Conservation (phyloP, 2,113 vertebrate species). For the Corydoras sp. region DNA sequence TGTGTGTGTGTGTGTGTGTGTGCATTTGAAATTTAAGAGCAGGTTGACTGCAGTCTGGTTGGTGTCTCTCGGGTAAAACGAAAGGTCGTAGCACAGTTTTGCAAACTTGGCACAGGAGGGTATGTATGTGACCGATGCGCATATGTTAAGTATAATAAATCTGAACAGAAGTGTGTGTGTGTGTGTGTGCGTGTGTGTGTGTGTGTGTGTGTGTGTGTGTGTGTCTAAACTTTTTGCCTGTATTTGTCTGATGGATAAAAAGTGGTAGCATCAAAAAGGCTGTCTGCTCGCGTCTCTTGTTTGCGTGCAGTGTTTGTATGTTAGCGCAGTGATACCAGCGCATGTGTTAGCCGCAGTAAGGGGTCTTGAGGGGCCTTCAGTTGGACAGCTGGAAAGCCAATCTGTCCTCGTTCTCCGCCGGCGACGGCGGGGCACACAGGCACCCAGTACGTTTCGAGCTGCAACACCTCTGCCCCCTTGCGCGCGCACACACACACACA, state of each 20-base stretch:
- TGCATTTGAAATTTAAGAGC: background rate
- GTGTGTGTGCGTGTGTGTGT: slow-evolving; percentile 15
- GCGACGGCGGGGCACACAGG: slow-evolving; percentile 41
- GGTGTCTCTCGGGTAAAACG: slow-evolving; percentile 21
- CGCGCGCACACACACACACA: slow-evolving; percentile 28
- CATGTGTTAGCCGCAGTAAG: slow-evolving; percentile 71
- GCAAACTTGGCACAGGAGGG: slow-evolving; percentile 25
- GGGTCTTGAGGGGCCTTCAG: slow-evolving; percentile 57
- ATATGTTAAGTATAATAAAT: slow-evolving; percentile 15
- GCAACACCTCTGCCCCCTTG: slow-evolving; percentile 59
- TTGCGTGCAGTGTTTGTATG: slow-evolving; percentile 19
- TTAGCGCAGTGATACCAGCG: slow-evolving; percentile 47
- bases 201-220: slow-evolving; percentile 10
- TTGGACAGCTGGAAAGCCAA: slow-evolving; percentile 73
- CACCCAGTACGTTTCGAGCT: slow-evolving; percentile 36
- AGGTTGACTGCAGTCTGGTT: slow-evolving; percentile 17
- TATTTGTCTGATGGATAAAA: slow-evolving; percentile 41
- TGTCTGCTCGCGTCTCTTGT: slow-evolving; percentile 2
- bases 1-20: slow-evolving; percentile 11
- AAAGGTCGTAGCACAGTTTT: slow-evolving; percentile 20
- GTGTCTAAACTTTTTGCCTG: slow-evolving; percentile 5
- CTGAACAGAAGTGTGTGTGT: slow-evolving; percentile 13
- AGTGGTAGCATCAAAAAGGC: slow-evolving; percentile 48
- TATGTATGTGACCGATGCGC: slow-evolving; percentile 23
- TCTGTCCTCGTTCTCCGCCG: slow-evolving; percentile 59